Base-by-base conservation (phyloP, 1,140 invertebrate genomes). In the Sminthurides bifidus region DNA sequence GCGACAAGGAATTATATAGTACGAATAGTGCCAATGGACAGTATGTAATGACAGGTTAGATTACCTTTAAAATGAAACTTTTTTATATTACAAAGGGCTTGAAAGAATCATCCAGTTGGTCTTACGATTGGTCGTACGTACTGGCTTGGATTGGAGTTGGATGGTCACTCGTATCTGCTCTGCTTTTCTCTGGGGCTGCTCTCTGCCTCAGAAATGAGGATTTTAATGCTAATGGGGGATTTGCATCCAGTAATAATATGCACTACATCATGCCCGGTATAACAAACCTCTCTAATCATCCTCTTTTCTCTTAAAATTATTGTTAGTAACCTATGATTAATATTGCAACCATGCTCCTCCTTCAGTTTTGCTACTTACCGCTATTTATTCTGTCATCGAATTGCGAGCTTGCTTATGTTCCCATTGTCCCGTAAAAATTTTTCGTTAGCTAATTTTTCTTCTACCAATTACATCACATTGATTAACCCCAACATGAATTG, bases 261-360 rank as follows among this genome's bases (percentile, higher is more conserved):
- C 89, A 93, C 78, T 93, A 94, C 76, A 79, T 93, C 74, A 93
- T 94, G 91, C 91, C 90, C 73, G 87, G 89, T 92, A 83, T n/a
- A n/a, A n/a, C n/a, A n/a, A n/a, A n/a, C n/a, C n/a, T n/a, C n/a
- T n/a, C n/a, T n/a, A n/a, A n/a, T n/a, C n/a, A n/a, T n/a, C n/a
- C n/a, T n/a, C n/a, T n/a, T n/a, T n/a, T n/a, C n/a, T n/a, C n/a
- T n/a, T n/a, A n/a, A n/a, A n/a, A n/a, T n/a, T n/a, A n/a, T n/a
- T n/a, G n/a, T n/a, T n/a, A n/a, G n/a, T n/a, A n/a, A n/a, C n/a
- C n/a, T n/a, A n/a, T n/a, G n/a, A n/a, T n/a, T n/a, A n/a, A n/a
- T n/a, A n/a, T n/a, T n/a, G n/a, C n/a, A n/a, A n/a, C n/a, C n/a
- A n/a, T n/a, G 15, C 17, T 26, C 26, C 26, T 21, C 8, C 17